Evolutionary conservation across 2,113 vertebrate species (phyloP), one percentile per base, ranked within the genome.

Genomic region (Vidua chalybeata): DNA sequence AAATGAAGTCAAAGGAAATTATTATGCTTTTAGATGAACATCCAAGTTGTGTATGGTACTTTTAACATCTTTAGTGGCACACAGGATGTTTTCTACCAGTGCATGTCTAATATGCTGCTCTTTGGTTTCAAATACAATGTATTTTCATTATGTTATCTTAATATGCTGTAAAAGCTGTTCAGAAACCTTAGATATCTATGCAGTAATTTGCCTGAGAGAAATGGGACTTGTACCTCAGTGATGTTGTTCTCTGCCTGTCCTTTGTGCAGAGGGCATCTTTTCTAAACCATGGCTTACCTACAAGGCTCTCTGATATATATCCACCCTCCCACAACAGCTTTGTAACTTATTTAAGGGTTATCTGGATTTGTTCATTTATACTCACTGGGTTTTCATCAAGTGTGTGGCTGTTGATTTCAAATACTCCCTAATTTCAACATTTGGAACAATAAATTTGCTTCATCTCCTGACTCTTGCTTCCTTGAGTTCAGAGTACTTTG

Each of bases 371-470:
- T 83, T 84, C 79, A 54, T 90, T 93, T 67, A 21, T 90, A 48
- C 61, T 95, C 4, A 24, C 73, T 95, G 79, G 58, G 56, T 96
- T 95, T 96, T 95, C 87, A 81, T 96, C 35, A 84, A 75, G 61
- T 81, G 86, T 86, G 93, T 93, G 86, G 54, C 89, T 95, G 33
- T 82, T 96, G 59, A 24, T 92, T 95, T 82, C 88, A 93, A 86
- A 73, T 84, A 19, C 55, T 94, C 84, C 96, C 63, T 74, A 16
- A 80, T 87, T 95, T 93, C 85, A 91, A 80, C 80, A 91, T 54
- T 85, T 82, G 82, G 89, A 97, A 96, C 77, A 97, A 96, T 98
- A 97, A 98, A 97, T 90, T 87, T 78, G 78, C 88, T 96, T 97
- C 75, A 82, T 97, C 66, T 97, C 77, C 88, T 51, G 67, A 62